phyloP scores from a whole-genome alignment of 2,888 invertebrate genomes.

The Xylophagus ater region DNA sequence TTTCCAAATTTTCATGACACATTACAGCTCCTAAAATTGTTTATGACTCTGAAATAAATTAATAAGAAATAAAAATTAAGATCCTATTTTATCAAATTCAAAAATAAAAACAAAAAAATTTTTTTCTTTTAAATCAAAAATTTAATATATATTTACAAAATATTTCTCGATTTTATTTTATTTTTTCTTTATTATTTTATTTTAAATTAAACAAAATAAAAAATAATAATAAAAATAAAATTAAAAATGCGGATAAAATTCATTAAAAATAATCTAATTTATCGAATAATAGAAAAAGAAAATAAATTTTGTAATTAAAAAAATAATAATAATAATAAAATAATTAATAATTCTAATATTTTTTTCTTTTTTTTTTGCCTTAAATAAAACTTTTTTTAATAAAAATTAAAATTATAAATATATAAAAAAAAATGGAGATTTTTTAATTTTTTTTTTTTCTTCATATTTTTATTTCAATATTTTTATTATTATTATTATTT shows the following conservation, averaged over 20 bases:
- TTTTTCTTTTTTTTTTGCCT: too few relatives aligned
- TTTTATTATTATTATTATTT: not conserved
- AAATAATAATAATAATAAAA: too few relatives aligned
- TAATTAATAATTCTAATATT: too few relatives aligned
- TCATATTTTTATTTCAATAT: not conserved
- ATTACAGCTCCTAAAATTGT: too few relatives aligned
- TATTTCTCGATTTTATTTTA: not conserved
- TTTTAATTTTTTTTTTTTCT: not conserved
- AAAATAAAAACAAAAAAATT: too few relatives aligned
- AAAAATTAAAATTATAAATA: not conserved
- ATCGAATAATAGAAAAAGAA: too few relatives aligned
- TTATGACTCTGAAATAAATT: too few relatives aligned
- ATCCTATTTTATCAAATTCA: too few relatives aligned
- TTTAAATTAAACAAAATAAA: not conserved
- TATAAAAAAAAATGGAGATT: not conserved
- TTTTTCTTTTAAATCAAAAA: too few relatives aligned
- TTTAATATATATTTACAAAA: too few relatives aligned
- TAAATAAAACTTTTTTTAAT: not conserved
- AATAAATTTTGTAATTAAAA: too few relatives aligned
- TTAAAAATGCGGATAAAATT: slow-evolving; percentile 4
- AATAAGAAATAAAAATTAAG: too few relatives aligned
- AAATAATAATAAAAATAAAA: slow-evolving; percentile 4
- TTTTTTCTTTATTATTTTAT: not conserved
- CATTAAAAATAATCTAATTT: slow-evolving; percentile 4
- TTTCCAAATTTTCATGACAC: slow-evolving; percentile 10